Percentiles rank a stretch among this genome's conserved stretches.
Conservation (phyloP, 2,888 invertebrate genomes). For the Syritta pipiens region DNA sequence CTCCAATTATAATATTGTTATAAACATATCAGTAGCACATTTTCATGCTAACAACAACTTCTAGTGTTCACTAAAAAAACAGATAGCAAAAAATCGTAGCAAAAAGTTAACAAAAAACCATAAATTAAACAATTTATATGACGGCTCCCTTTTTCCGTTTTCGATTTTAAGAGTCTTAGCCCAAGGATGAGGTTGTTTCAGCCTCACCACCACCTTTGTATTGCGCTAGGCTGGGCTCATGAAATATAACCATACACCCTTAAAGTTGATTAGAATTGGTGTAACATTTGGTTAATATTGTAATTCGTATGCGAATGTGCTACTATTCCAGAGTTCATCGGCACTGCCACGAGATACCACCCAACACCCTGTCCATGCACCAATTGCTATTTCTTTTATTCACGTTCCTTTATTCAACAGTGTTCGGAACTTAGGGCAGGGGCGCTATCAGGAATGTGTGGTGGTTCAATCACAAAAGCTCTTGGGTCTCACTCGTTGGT, state of each 20-base stretch:
- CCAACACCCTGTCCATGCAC: constrained; percentile 45
- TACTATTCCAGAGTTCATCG: constrained; percentile 46
- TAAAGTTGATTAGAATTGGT: constrained; percentile 75
- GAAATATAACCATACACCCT: constrained; percentile 66
- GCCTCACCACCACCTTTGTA: neutral
- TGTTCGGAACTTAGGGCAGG: constrained; percentile 29
- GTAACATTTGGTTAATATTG: constrained; percentile 76
- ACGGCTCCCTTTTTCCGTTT: no score
- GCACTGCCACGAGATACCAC: constrained; percentile 8
- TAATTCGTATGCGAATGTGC: constrained; percentile 75
- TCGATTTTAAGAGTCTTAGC: no score
- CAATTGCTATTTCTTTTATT: constrained; percentile 41
- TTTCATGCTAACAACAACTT: no score
- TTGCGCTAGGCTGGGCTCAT: constrained; percentile 9
- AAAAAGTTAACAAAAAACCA: no score
- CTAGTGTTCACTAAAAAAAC: no score
- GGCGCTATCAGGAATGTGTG: constrained; percentile 25
- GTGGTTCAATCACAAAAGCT: neutral
- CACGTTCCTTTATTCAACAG: constrained; percentile 38
- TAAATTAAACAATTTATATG: no score
- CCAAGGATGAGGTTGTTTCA: no score
- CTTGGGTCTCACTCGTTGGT: neutral
- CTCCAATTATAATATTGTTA: no score
- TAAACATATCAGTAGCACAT: no score
- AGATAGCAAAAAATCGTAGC: no score